These are phyloP conservation scores for Choristoneura rosaceana DNA, from an alignment of 2,888 invertebrate genomes.

Conservation along the genomic window DNA sequence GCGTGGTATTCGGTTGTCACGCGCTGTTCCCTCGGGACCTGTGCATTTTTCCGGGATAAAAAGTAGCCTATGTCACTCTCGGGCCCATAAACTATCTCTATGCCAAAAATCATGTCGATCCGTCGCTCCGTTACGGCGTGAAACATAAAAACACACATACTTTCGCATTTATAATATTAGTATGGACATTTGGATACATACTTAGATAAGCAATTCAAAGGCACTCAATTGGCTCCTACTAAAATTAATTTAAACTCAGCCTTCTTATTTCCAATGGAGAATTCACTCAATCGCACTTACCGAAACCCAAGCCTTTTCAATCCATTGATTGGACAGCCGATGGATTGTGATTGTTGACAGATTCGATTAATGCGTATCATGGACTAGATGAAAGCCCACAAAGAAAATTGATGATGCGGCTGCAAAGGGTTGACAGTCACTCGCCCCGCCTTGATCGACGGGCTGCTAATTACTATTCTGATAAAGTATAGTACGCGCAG, in stretches of 20 bases:
- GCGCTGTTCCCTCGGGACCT: no score
- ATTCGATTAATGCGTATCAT: constrained; percentile 55
- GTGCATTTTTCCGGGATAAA: no score
- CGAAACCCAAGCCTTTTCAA: background rate
- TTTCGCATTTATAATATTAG: no score
- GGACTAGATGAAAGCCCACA: constrained; percentile 45
- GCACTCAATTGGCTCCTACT: no score
- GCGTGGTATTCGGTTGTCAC: no score
- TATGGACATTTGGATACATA: no score
- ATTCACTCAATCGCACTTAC: background rate
- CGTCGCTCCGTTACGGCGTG: no score
- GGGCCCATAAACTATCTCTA: no score
- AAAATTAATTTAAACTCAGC: background rate
- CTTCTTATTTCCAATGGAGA: background rate
- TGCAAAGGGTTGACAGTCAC: constrained; percentile 46
- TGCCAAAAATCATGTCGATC: no score
- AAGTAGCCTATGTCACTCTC: no score
- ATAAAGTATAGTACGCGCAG: constrained; percentile 44
- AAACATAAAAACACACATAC: no score
- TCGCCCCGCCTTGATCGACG: constrained; percentile 54
- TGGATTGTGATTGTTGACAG: constrained; percentile 48
- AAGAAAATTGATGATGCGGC: constrained; percentile 57
- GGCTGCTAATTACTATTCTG: constrained; percentile 60
- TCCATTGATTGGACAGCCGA: constrained; percentile 12
- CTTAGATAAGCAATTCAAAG: no score